Conservation (phyloP, 2,888 invertebrate species). For the Eubasilissa splendida region DNA sequence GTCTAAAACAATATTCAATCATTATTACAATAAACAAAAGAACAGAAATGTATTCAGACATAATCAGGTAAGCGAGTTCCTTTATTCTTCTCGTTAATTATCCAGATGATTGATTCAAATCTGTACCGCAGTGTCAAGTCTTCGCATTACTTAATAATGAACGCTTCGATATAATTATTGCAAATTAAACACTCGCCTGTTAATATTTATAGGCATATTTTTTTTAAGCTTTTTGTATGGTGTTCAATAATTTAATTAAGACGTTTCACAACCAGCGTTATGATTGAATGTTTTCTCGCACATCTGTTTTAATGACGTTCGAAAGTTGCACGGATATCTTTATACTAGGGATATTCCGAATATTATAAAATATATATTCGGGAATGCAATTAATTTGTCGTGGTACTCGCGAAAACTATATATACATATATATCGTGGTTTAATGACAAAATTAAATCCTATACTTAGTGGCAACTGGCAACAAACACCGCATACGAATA, state of each 20-base stretch:
- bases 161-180: neutral
- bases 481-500: too few species aligned
- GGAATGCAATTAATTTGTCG: too few species aligned
- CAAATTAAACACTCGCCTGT: neutral
- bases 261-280: neutral
- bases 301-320: neutral
- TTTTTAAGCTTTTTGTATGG: too few species aligned
- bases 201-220: neutral
- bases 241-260: neutral
- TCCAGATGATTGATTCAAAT: conserved; percentile 20
- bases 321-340: neutral
- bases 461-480: too few species aligned
- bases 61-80: neutral
- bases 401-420: too few species aligned
- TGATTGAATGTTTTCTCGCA: neutral
- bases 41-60: too few species aligned
- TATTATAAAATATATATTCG: too few species aligned
- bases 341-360: too few species aligned
- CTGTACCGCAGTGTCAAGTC: conserved; percentile 4
- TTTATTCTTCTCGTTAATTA: conserved; percentile 8
- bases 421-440: too few species aligned
- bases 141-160: conserved; percentile 13
- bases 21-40: too few species aligned
- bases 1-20: too few species aligned
- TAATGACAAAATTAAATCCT: too few species aligned